Conservation (phyloP, 2,797 vertebrate species). For the Emys orbicularis region DNA sequence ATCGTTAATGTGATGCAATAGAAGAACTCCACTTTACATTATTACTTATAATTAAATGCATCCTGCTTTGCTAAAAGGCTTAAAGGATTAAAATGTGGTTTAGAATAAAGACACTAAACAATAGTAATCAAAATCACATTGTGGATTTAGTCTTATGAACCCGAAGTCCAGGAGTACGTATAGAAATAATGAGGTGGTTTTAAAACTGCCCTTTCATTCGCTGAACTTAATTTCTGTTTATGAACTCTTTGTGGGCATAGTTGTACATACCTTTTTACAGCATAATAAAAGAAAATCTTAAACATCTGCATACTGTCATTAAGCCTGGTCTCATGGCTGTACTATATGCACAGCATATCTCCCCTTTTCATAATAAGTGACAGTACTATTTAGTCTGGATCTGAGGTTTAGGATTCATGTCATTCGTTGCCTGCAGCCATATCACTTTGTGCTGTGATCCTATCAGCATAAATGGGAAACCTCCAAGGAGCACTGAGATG, state of each 20-base stretch:
- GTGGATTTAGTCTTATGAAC: constrained; percentile 10
- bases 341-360: not conserved
- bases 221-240: constrained; percentile 51
- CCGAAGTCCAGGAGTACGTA: not conserved
- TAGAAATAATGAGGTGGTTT: constrained; percentile 47
- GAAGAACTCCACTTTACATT: constrained; percentile 24
- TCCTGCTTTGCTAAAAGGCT: constrained; percentile 47
- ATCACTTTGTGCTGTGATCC: not conserved
- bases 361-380: not conserved
- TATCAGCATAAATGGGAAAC: not conserved
- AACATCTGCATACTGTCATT: constrained; percentile 55
- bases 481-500: accelerated
- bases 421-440: accelerated
- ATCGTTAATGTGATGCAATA: not conserved
- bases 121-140: constrained; percentile 20
- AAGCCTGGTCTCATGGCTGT: not conserved
- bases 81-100: constrained; percentile 26
- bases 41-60: constrained; percentile 65
- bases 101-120: constrained; percentile 5
- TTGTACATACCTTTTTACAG: constrained; percentile 64
- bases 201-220: constrained; percentile 65
- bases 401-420: not conserved
- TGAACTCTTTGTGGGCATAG: constrained; percentile 62
- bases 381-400: not conserved
- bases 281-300: constrained; percentile 48